Conservation (phyloP, 1,140 invertebrate species). For the Hyposmocoma kahamanoa region DNA sequence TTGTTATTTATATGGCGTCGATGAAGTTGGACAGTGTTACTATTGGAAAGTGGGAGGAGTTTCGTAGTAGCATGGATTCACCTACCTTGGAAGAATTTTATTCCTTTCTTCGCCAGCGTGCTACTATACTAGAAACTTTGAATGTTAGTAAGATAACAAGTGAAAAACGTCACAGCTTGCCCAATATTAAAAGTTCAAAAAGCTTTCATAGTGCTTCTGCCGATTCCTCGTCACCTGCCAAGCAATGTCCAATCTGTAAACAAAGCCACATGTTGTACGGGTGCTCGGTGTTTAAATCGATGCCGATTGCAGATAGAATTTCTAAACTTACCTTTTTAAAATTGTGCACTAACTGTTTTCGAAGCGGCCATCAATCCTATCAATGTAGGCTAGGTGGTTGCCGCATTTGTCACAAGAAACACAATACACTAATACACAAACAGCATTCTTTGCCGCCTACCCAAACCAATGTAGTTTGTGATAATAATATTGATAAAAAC, state of each 20-base stretch:
- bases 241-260: conserved; percentile 18
- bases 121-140: conserved; percentile 5
- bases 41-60: conserved; percentile 6
- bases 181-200: neutral
- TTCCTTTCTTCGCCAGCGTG: conserved; percentile 4
- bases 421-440: conserved; percentile 19
- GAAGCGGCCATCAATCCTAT: conserved; percentile 17
- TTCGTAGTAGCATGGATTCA: neutral
- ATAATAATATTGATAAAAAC: too few species aligned
- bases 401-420: conserved; percentile 18
- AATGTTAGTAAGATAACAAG: neutral
- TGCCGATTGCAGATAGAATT: conserved; percentile 12
- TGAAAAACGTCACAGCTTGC: neutral
- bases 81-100: conserved; percentile 8
- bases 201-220: neutral
- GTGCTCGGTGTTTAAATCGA: conserved; percentile 15
- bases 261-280: conserved; percentile 17
- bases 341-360: conserved; percentile 23
- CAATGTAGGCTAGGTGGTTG: conserved; percentile 20
- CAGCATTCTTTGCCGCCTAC: too few species aligned
- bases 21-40: conserved; percentile 7
- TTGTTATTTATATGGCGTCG: neutral
- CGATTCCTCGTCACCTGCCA: neutral
- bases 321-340: conserved; percentile 13
- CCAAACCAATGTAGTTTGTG: too few species aligned